Evolutionary conservation across 2,888 invertebrate genomes (phyloP).

Genomic region (Aleiodes testaceus): DNA sequence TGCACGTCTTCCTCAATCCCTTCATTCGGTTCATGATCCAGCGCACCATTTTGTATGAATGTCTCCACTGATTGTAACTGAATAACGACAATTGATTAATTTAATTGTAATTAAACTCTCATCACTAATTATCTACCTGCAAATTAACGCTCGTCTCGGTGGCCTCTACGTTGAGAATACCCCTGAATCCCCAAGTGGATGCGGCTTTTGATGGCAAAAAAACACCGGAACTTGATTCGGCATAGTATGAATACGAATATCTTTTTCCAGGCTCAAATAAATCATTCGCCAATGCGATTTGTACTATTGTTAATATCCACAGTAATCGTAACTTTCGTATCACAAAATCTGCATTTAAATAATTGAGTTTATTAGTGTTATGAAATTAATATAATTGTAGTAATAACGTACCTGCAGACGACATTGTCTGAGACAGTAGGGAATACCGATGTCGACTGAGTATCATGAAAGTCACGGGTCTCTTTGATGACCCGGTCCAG

Average conservation of each 20-base stretch:
- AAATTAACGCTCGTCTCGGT: conserved; percentile 57
- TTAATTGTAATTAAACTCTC: no score
- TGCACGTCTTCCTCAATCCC: conserved; percentile 53
- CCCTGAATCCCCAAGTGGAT: conserved; percentile 67
- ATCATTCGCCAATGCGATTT: conserved; percentile 42
- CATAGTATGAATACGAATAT: conserved; percentile 65
- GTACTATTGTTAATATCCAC: conserved; percentile 30
- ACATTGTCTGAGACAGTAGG: conserved; percentile 63
- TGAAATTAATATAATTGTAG: no score
- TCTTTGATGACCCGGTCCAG: conserved; percentile 66
- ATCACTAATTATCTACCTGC: conserved; percentile 58
- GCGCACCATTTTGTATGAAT: conserved; percentile 63
- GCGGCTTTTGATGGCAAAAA: conserved; percentile 64
- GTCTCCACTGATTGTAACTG: conserved; percentile 64
- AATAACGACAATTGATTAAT: conserved; percentile 29
- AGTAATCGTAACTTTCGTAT: conserved; percentile 17
- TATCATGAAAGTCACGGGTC: conserved; percentile 62
- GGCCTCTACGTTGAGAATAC: conserved; percentile 61
- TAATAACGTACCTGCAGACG: conserved; percentile 56
- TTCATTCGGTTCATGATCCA: conserved; percentile 49
- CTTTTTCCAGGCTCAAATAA: conserved; percentile 65
- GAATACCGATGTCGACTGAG: conserved; percentile 64
- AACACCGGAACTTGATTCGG: conserved; percentile 65
- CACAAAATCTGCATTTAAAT: background rate
- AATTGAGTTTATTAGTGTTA: no score